These are phyloP conservation scores for Leuciscus waleckii DNA, from an alignment of 2,797 vertebrate species.

Conservation along the genomic window DNA sequence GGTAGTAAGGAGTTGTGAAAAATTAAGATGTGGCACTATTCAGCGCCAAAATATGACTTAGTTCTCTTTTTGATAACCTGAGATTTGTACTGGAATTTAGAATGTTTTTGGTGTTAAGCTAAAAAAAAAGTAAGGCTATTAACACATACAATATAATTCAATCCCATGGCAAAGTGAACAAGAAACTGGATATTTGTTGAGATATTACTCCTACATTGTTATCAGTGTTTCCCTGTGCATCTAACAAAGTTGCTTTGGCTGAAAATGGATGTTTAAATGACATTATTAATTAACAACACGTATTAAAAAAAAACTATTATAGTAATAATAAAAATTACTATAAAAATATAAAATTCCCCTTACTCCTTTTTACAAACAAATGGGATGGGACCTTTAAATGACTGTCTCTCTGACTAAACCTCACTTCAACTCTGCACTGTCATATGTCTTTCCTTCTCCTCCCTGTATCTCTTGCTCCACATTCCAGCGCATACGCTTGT, in stretches of 20 bases:
- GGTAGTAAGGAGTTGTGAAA: not conserved
- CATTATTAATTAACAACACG: not conserved
- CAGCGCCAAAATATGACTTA: no score
- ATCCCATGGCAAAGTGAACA: not conserved
- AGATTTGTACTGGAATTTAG: not conserved
- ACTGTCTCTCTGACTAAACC: not conserved
- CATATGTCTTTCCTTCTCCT: conserved; percentile 47
- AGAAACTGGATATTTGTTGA: not conserved
- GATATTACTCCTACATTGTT: not conserved
- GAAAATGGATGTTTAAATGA: not conserved
- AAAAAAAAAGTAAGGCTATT: no score
- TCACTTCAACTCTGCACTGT: conserved; percentile 72
- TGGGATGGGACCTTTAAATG: not conserved
- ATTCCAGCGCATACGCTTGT: conserved; percentile 90
- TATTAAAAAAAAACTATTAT: not conserved
- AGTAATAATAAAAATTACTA: not conserved
- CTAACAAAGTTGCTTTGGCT: not conserved
- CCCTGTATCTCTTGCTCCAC: conserved; percentile 61
- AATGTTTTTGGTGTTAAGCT: no score
- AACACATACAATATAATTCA: not conserved
- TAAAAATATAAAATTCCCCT: not conserved
- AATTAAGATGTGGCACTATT: not conserved
- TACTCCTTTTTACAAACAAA: not conserved
- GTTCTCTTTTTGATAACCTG: not conserved
- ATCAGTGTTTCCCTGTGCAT: not conserved